phyloP scores from a whole-genome alignment of 2,888 invertebrate species.

The Girardia tigrina region DNA sequence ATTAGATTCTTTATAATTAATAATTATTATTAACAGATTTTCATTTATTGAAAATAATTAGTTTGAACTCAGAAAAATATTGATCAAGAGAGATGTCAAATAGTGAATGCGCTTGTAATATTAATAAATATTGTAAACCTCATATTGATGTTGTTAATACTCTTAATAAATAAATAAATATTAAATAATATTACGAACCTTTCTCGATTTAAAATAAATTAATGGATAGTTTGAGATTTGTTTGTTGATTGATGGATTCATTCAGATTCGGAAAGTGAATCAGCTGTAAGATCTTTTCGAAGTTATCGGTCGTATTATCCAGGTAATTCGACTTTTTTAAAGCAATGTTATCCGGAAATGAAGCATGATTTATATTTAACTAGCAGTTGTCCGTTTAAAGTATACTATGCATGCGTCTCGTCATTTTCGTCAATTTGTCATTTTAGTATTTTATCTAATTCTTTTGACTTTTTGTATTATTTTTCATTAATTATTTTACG shows the following conservation, averaged over 20 bases:
- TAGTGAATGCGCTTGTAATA: too few relatives aligned
- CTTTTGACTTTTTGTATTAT: too few relatives aligned
- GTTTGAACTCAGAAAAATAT: too few relatives aligned
- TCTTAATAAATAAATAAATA: too few relatives aligned
- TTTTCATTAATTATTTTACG: too few relatives aligned
- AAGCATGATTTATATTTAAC: background rate
- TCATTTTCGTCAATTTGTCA: background rate
- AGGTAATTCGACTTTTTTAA: background rate
- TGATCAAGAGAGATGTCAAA: too few relatives aligned
- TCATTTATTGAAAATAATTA: too few relatives aligned
- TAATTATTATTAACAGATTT: too few relatives aligned
- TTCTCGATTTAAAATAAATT: background rate
- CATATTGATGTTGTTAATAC: too few relatives aligned
- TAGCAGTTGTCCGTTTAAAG: background rate
- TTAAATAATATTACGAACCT: background rate
- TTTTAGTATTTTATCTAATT: too few relatives aligned
- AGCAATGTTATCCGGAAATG: background rate
- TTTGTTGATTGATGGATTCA: slow-evolving; percentile 6
- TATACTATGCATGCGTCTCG: background rate
- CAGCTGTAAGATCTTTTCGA: background rate
- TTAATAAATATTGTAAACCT: too few relatives aligned
- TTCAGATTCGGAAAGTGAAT: background rate
- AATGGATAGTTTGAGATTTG: background rate
- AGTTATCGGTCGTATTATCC: slow-evolving; percentile 13
- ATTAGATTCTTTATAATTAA: too few relatives aligned